Evolutionary conservation across 2,797 vertebrate species (phyloP).

Genomic region (Clarias pachynema): DNA sequence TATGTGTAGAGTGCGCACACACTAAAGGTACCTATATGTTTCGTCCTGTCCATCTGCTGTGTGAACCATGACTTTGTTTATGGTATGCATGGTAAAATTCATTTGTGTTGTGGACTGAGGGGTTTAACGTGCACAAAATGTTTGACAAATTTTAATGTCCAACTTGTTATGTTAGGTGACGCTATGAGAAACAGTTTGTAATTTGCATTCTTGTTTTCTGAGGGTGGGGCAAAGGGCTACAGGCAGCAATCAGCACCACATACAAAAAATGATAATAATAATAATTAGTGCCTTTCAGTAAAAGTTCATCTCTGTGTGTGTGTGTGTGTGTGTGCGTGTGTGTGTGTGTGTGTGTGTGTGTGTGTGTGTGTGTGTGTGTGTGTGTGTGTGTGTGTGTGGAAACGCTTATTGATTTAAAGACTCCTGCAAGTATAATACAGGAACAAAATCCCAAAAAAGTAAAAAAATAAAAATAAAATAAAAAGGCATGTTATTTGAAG

Average conservation of each 20-base stretch:
- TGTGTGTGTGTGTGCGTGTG: conserved; percentile 24
- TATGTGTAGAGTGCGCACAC: not conserved
- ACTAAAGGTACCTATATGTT: not conserved
- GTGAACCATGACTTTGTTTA: not conserved
- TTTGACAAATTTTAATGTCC: not conserved
- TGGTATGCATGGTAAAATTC: not conserved
- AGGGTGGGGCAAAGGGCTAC: not conserved
- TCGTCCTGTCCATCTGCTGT: not conserved
- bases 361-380: conserved; percentile 33
- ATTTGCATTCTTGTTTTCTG: not conserved
- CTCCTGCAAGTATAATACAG: not conserved
- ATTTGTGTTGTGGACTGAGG: not conserved
- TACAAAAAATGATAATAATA: not conserved
- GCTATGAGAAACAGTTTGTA: not conserved
- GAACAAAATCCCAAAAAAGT: not conserved
- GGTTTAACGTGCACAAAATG: not conserved
- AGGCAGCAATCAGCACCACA: conserved; percentile 3
- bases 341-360: conserved; percentile 30
- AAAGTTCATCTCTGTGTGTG: conserved; percentile 7
- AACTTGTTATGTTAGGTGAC: not conserved
- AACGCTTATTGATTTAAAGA: conserved; percentile 41
- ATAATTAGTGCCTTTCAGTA: conserved; percentile 1
- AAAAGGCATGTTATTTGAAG: not conserved
- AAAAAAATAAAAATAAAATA: not conserved
- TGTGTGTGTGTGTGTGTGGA: conserved; percentile 25